A percentile compares a stretch with the other conserved stretches of the same genome.
These are phyloP conservation scores for Chrysomela aeneicollis DNA, from an alignment of 2,888 invertebrate species.

Conservation along the genomic window DNA sequence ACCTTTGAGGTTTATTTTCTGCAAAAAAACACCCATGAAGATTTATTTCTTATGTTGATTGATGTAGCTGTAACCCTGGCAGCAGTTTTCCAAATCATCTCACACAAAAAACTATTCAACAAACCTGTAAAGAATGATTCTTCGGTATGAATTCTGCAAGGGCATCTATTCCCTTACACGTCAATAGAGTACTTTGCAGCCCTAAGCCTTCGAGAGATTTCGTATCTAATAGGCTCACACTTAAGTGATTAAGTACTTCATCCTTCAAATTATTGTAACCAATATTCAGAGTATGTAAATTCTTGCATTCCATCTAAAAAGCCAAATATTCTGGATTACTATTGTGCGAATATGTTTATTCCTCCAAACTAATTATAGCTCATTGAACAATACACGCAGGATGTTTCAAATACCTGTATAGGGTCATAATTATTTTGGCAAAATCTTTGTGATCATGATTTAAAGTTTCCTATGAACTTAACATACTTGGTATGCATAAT, in stretches of 20 bases:
- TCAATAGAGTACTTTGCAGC: conserved; percentile 56
- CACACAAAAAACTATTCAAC: neutral
- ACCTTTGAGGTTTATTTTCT: conserved; percentile 58
- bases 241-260: conserved; percentile 51
- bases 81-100: neutral
- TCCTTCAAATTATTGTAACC: conserved; percentile 58
- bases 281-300: conserved; percentile 55
- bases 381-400: too few relatives aligned
- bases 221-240: conserved; percentile 47
- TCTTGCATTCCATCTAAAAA: conserved; percentile 53
- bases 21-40: conserved; percentile 23
- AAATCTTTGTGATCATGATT: too few relatives aligned
- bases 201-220: conserved; percentile 55
- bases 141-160: conserved; percentile 52
- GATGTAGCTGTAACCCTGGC: neutral
- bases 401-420: too few relatives aligned
- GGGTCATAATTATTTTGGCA: too few relatives aligned
- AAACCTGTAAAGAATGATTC: conserved; percentile 54
- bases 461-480: too few relatives aligned
- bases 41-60: neutral
- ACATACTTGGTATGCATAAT: too few relatives aligned
- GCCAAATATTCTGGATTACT: conserved; percentile 14
- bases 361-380: too few relatives aligned
- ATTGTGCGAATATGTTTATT: too few relatives aligned
- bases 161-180: conserved; percentile 53